Percentiles rank a stretch among this genome's conserved stretches.
Evolutionary conservation across 1,140 invertebrate genomes (phyloP).

Genomic region (Zelostemma sp.): DNA sequence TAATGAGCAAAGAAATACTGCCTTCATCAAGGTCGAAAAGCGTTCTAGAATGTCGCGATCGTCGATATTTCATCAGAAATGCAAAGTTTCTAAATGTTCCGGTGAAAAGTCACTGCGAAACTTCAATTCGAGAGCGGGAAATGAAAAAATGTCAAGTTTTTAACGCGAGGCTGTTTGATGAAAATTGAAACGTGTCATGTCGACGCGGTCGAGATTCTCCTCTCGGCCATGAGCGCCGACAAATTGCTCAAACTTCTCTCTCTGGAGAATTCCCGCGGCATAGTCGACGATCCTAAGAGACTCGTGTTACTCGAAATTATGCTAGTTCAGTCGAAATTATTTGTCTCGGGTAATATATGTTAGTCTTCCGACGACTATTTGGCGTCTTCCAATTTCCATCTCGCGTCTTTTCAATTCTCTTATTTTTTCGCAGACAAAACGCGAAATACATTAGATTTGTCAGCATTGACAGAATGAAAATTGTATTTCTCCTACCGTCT

Average conservation of each 20-base stretch:
- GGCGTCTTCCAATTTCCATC: too few species aligned
- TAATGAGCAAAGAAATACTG: background rate
- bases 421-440: too few species aligned
- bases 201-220: slow-evolving; percentile 17
- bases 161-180: slow-evolving; percentile 11
- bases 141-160: slow-evolving; percentile 9
- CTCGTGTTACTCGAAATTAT: slow-evolving; percentile 40
- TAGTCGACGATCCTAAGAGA: slow-evolving; percentile 34
- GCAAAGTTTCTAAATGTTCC: background rate
- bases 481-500: too few species aligned
- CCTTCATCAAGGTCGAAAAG: background rate
- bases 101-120: background rate
- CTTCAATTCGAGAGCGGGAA: background rate
- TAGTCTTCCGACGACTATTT: too few species aligned
- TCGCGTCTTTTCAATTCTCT: too few species aligned
- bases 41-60: background rate
- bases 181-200: slow-evolving; percentile 32
- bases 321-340: slow-evolving; percentile 32
- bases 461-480: too few species aligned
- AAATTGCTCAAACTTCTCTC: slow-evolving; percentile 20
- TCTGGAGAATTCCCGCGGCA: slow-evolving; percentile 21
- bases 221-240: slow-evolving; percentile 19
- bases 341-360: slow-evolving; percentile 32
- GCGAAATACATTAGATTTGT: too few species aligned
- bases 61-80: background rate